These are phyloP conservation scores for Trichogramma dendrolimi DNA, from an alignment of 2,888 invertebrate species.

Conservation along the genomic window DNA sequence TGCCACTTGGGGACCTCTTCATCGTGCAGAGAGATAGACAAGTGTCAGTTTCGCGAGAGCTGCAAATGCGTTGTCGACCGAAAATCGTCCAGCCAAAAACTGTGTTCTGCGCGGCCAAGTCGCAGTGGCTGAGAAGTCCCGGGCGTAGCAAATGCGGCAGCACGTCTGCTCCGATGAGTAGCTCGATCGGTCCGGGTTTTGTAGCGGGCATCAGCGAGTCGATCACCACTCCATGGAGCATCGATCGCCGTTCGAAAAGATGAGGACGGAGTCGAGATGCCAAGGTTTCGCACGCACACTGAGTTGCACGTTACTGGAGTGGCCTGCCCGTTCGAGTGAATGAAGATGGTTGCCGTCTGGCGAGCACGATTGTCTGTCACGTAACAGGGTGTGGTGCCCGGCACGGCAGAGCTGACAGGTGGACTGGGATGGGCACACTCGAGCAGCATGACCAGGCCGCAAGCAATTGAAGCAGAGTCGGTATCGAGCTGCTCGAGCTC, in stretches of 20 bases:
- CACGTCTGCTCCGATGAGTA: not conserved
- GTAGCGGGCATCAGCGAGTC: not conserved
- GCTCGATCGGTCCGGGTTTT: not conserved
- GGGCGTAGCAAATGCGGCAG: not conserved
- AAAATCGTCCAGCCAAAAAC: too few relatives aligned
- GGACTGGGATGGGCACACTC: not conserved
- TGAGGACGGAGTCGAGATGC: not conserved
- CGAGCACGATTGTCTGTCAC: too few relatives aligned
- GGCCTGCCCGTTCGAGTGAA: too few relatives aligned
- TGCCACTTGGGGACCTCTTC: not conserved
- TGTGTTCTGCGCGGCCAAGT: too few relatives aligned
- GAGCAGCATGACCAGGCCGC: not conserved
- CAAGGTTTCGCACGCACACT: too few relatives aligned
- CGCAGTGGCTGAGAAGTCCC: too few relatives aligned
- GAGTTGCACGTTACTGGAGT: too few relatives aligned
- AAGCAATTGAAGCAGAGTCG: not conserved
- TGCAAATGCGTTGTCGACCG: too few relatives aligned
- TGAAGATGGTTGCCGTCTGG: too few relatives aligned
- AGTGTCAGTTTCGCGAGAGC: not conserved
- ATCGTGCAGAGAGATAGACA: not conserved
- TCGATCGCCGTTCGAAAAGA: too few relatives aligned
- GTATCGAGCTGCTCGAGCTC: not conserved
- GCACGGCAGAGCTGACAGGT: not conserved
- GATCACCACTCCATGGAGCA: not conserved
- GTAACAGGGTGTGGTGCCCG: conserved; percentile 38